Percentiles rank a stretch among this genome's conserved stretches.
Evolutionary conservation across 2,113 vertebrate genomes (phyloP).

Genomic region (Parotia lawesii): DNA sequence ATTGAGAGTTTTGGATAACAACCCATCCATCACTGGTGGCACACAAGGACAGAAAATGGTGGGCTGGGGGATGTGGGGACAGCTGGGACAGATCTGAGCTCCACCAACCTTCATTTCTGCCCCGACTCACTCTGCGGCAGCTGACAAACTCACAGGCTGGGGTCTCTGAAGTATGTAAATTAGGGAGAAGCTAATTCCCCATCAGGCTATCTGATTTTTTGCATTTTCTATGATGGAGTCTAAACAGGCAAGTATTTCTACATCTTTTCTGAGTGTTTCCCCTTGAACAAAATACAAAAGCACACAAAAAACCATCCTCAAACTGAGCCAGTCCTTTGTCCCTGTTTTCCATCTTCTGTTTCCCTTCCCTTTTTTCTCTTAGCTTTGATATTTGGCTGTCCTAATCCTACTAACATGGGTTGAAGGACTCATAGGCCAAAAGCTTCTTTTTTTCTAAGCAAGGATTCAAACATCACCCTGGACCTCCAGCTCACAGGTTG

Average conservation of each 20-base stretch:
- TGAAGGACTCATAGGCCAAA: not conserved
- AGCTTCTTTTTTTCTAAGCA: not conserved
- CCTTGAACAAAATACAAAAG: not conserved
- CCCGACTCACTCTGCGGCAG: not conserved
- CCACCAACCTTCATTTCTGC: not conserved
- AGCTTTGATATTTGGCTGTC: not conserved
- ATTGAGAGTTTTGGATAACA: not conserved
- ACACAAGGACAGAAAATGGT: not conserved
- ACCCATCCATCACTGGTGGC: not conserved
- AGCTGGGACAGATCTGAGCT: not conserved
- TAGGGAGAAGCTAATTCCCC: not conserved
- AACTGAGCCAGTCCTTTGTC: not conserved
- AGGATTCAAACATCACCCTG: not conserved
- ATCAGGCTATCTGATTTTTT: not conserved
- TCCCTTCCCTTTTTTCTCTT: not conserved
- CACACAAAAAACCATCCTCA: not conserved
- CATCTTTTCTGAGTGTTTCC: not conserved
- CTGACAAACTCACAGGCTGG: not conserved
- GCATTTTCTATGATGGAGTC: not conserved
- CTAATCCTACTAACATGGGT: not conserved
- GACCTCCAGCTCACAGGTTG: fast-evolving
- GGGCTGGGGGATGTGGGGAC: not conserved
- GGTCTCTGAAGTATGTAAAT: not conserved
- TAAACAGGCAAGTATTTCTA: not conserved
- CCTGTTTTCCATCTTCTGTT: not conserved